A percentile compares a stretch with the other conserved stretches of the same genome.
phyloP scores from a whole-genome alignment of 2,888 invertebrate species.

The Spodoptera exigua region DNA sequence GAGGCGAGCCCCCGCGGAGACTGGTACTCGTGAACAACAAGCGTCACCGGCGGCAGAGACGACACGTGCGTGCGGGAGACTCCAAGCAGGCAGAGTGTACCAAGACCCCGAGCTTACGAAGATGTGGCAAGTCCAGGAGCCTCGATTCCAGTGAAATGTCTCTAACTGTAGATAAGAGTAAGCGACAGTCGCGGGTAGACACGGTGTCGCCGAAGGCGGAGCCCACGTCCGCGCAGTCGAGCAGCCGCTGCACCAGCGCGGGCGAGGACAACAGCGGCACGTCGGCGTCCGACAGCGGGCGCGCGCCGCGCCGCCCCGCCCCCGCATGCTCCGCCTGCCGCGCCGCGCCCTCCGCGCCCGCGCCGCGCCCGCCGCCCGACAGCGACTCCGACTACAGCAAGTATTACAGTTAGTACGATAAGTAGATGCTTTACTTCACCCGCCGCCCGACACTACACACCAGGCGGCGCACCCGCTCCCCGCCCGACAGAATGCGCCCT shows the following conservation, averaged over 20 bases:
- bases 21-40: constrained; percentile 92
- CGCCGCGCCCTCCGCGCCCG: constrained; percentile 53
- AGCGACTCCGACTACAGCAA: constrained; percentile 88
- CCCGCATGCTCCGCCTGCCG: constrained; percentile 73
- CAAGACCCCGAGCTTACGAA: constrained; percentile 89
- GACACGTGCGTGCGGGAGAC: constrained; percentile 76
- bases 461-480: constrained; percentile 27
- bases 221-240: constrained; percentile 63
- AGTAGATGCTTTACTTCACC: constrained; percentile 81
- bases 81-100: constrained; percentile 65
- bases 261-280: constrained; percentile 70
- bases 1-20: constrained; percentile 93
- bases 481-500: constrained; percentile 42
- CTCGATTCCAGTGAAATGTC: constrained; percentile 95
- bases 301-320: constrained; percentile 50
- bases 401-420: constrained; percentile 88
- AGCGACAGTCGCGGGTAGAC: constrained; percentile 62
- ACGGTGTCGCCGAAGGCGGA: constrained; percentile 44
- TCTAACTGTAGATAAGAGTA: constrained; percentile 86
- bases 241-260: constrained; percentile 69
- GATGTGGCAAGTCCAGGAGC: constrained; percentile 94
- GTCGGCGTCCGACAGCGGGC: constrained; percentile 66
- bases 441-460: constrained; percentile 58
- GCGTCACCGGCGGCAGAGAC: constrained; percentile 68
- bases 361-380: constrained; percentile 66